Evolutionary conservation across 2,113 vertebrate species (phyloP).

Genomic region (Apodemus speciosus): DNA sequence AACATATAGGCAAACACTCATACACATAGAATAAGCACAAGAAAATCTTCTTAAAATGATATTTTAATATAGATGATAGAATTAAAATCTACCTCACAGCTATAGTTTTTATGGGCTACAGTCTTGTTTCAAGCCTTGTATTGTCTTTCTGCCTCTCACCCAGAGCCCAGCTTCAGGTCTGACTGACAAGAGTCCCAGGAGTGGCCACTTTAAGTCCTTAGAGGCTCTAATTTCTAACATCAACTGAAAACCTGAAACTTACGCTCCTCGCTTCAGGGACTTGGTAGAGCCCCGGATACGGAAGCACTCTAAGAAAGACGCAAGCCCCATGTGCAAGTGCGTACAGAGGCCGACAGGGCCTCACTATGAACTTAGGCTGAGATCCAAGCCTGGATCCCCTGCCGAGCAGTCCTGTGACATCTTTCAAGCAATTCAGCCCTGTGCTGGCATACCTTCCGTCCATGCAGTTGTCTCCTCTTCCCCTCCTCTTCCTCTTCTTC

Average conservation of each 20-base stretch:
- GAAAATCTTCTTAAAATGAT: background rate
- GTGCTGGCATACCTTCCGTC: background rate
- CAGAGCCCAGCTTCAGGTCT: background rate
- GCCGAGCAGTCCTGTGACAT: background rate
- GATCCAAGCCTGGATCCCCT: background rate
- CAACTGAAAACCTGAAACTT: background rate
- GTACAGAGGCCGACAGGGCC: background rate
- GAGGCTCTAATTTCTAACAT: background rate
- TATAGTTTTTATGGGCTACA: background rate
- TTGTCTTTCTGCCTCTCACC: background rate
- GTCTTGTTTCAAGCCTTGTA: background rate
- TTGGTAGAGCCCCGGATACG: rapidly evolving
- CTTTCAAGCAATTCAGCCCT: background rate
- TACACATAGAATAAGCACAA: background rate
- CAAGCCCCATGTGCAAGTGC: rapidly evolving
- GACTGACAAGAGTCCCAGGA: background rate
- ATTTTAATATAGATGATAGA: background rate
- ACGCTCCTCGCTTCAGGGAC: background rate
- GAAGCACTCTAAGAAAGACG: background rate
- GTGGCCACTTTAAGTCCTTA: background rate
- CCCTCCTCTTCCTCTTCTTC: background rate
- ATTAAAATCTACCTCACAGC: background rate
- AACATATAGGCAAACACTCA: no score
- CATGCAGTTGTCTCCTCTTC: background rate
- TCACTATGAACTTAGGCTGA: background rate